Conservation (phyloP, 1,140 invertebrate genomes). For the Phortica variegata region DNA sequence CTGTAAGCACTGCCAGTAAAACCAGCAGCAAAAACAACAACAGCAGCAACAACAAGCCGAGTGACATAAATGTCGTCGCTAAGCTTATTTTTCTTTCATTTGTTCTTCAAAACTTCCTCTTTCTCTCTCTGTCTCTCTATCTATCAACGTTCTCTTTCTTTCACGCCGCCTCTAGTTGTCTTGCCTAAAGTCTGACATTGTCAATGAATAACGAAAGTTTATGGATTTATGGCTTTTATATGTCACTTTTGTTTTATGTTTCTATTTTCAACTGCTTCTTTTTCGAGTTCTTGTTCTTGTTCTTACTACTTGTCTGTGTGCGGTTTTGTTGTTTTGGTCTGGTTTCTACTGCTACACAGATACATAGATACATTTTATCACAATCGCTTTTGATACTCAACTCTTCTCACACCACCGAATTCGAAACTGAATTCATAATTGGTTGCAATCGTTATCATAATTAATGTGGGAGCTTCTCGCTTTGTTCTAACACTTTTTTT, state of each 20-base stretch:
- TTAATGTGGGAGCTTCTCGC: slow-evolving; percentile 53
- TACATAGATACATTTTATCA: too few relatives aligned
- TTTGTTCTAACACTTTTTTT: too few relatives aligned
- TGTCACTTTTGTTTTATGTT: slow-evolving; percentile 13
- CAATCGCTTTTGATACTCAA: too few relatives aligned
- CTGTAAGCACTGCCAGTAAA: background rate
- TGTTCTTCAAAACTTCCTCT: slow-evolving; percentile 42
- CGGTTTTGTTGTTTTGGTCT: slow-evolving; percentile 2
- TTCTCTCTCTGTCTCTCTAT: background rate
- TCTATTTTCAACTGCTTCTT: slow-evolving; percentile 10
- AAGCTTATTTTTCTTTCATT: slow-evolving; percentile 46
- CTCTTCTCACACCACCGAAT: too few relatives aligned
- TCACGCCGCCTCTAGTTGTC: background rate
- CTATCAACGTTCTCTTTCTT: background rate
- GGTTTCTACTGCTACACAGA: background rate
- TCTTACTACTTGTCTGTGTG: slow-evolving; percentile 4
- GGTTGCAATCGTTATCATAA: slow-evolving; percentile 33
- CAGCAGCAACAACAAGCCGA: too few relatives aligned
- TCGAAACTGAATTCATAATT: slow-evolving; percentile 50
- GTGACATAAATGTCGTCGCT: too few relatives aligned
- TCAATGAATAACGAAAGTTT: slow-evolving; percentile 41
- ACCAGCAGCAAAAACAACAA: background rate
- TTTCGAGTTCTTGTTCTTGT: slow-evolving; percentile 3
- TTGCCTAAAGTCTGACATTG: slow-evolving; percentile 24
- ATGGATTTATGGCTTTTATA: slow-evolving; percentile 11